These are phyloP conservation scores for Scomber japonicus DNA, from an alignment of 2,113 vertebrate genomes.

Conservation along the genomic window DNA sequence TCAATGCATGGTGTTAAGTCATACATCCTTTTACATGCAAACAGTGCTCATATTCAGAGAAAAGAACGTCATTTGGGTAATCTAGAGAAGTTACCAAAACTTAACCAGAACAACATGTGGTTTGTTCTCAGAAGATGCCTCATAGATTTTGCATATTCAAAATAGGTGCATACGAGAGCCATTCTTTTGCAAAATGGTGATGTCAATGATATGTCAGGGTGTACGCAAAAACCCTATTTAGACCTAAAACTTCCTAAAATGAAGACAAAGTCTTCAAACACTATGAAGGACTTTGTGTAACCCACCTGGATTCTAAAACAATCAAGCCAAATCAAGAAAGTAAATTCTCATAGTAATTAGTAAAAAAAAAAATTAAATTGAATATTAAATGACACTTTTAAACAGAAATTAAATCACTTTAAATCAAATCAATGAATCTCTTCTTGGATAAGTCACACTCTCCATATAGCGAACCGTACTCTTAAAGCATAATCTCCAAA, in stretches of 20 bases:
- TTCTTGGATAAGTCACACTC: neutral
- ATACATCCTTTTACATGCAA: constrained; percentile 67
- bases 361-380: neutral
- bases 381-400: neutral
- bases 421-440: neutral
- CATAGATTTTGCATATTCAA: constrained; percentile 33
- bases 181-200: neutral
- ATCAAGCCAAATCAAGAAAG: neutral
- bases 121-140: neutral
- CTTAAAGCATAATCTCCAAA: neutral
- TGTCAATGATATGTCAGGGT: neutral
- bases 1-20: constrained; percentile 43
- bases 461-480: neutral
- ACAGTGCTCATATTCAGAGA: constrained; percentile 19
- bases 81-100: constrained; percentile 27
- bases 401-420: neutral
- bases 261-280: neutral
- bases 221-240: neutral
- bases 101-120: neutral
- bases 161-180: neutral
- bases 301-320: neutral
- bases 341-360: neutral
- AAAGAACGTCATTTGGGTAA: constrained; percentile 19
- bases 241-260: neutral
- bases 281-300: neutral